Evolutionary conservation across 1,140 invertebrate genomes (phyloP), one percentile per base, ranked within the genome.

Genomic region (Leptonema lineaticorne): DNA sequence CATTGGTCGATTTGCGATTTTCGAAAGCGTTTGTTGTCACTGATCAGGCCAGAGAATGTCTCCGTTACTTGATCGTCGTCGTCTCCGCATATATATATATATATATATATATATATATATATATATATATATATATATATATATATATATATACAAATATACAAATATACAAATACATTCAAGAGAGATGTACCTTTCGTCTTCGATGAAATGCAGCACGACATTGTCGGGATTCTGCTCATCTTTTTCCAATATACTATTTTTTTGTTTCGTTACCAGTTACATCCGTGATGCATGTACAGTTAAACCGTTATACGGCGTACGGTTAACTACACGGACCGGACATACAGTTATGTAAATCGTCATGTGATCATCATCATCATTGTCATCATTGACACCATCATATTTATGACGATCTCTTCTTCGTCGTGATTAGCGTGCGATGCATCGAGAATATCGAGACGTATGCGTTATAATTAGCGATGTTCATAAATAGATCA

Each of bases 261-360:
- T n/a, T n/a, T n/a, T n/a, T n/a, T n/a, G n/a, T n/a, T n/a, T n/a
- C n/a, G n/a, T n/a, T n/a, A 46, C 16, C 46, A 18, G 20, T 48
- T 24, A 20, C 46, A n/a, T n/a, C n/a, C n/a, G n/a, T 18, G 46
- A 18, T 48, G 20, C 22, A 18, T 48, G 16, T 18, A 48, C 46
- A 24, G n/a, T 24, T 48, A 11, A 26, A 24, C 50, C 50, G 50
- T 53, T 53, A 53, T n/a, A n/a, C n/a, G n/a, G 50, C 50, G 50
- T 26, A 53, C 50, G 22, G 50, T 53, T 53, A 53, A 53, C 50
- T 26, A 9, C 2, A 9, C 18, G 9, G 20, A 48, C 46, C 46
- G 46, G 46, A 48, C 46, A 14, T 20, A 53, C 50, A 53, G 50
- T 53, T 53, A 53, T 53, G 50, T 53, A 53, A 53, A 53, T 53